Conservation (phyloP, 2,888 invertebrate genomes). For the Cephus pygmeus region DNA sequence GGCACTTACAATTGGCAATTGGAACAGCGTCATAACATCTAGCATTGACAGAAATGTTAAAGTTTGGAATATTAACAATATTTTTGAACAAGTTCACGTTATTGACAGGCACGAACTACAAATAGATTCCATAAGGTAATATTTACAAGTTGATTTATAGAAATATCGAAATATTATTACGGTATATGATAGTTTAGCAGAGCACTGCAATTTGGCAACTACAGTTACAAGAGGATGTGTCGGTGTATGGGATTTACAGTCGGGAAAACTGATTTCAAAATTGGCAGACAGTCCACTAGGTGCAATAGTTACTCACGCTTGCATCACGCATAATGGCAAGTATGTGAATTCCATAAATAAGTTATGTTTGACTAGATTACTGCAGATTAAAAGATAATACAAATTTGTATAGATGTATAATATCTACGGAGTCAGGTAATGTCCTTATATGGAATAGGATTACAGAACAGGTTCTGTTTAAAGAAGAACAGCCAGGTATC, state of each 20-base stretch:
- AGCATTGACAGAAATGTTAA: conserved; percentile 98
- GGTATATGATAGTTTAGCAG: conserved; percentile 72
- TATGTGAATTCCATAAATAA: conserved; percentile 49
- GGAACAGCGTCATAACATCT: conserved; percentile 96
- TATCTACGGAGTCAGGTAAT: conserved; percentile 93
- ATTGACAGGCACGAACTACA: conserved; percentile 96
- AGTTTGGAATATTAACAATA: conserved; percentile 99
- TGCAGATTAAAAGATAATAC: background rate
- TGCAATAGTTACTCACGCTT: conserved; percentile 93
- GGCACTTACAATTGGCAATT: conserved; percentile 85
- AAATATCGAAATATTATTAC: background rate
- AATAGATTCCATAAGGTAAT: conserved; percentile 88
- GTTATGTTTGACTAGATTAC: conserved; percentile 7
- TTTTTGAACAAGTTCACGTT: conserved; percentile 96
- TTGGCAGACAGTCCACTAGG: conserved; percentile 92
- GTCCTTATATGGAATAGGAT: conserved; percentile 89
- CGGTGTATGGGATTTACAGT: conserved; percentile 92
- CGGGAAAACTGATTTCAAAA: conserved; percentile 86
- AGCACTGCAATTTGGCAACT: conserved; percentile 84
- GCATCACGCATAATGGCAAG: conserved; percentile 87
- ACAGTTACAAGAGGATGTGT: conserved; percentile 95
- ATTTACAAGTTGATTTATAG: background rate
- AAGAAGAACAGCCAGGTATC: conserved; percentile 85
- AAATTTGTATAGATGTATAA: conserved; percentile 72
- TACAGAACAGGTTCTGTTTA: conserved; percentile 80